Evolutionary conservation across 1,140 invertebrate genomes (phyloP).

Genomic region (Drosophila navojoa): DNA sequence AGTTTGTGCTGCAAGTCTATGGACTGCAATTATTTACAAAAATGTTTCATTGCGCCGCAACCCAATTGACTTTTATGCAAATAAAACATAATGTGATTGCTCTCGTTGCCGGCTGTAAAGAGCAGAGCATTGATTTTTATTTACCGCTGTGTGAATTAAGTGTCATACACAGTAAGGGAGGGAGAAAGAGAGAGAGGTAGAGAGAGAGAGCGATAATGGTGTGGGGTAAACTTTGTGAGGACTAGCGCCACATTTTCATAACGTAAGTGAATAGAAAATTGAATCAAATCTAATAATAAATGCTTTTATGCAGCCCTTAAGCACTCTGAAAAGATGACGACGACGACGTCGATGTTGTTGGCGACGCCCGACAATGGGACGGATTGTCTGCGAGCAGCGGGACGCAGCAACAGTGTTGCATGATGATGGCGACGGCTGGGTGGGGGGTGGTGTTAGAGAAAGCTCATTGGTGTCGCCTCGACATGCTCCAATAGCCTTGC

Average conservation of each 20-base stretch:
- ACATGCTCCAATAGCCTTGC: conserved; percentile 70
- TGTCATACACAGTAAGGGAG: conserved; percentile 34
- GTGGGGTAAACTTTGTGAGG: conserved; percentile 27
- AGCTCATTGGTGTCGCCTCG: conserved; percentile 72
- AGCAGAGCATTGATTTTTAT: conserved; percentile 80
- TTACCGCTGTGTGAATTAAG: conserved; percentile 74
- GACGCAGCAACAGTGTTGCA: conserved; percentile 4
- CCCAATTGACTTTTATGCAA: conserved; percentile 82
- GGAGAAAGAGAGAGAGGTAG: conserved; percentile 6
- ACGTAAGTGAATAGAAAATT: conserved; percentile 83
- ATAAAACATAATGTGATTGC: conserved; percentile 78
- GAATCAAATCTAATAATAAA: conserved; percentile 83
- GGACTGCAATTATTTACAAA: conserved; percentile 59
- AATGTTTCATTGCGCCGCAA: conserved; percentile 69
- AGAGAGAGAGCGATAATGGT: background rate
- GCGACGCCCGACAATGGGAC: conserved; percentile 32
- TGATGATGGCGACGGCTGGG: background rate
- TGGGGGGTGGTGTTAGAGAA: background rate
- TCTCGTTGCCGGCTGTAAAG: conserved; percentile 45
- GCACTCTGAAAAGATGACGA: conserved; percentile 81
- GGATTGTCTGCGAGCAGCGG: conserved; percentile 15
- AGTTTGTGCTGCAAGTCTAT: conserved; percentile 43
- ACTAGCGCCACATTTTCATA: conserved; percentile 79
- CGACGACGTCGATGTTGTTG: conserved; percentile 22
- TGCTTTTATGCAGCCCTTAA: conserved; percentile 82